These are phyloP conservation scores for Scomber scombrus DNA, from an alignment of 2,113 vertebrate species.

Conservation along the genomic window DNA sequence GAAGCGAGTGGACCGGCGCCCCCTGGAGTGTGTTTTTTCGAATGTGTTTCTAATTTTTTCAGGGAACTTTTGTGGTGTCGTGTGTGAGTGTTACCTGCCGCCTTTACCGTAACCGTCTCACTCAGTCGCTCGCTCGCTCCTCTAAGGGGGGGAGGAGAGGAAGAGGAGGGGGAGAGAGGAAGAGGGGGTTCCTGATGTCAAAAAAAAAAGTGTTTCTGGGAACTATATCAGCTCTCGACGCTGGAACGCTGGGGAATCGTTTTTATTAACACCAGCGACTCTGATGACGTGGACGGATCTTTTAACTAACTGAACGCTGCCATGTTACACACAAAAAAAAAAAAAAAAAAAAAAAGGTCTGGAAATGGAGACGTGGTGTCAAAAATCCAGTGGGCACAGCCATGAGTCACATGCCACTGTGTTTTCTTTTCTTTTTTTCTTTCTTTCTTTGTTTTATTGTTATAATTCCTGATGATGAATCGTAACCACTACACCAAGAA, in stretches of 20 bases:
- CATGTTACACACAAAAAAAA: constrained; percentile 27
- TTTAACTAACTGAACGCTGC: constrained; percentile 48
- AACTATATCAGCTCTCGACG: too few relatives aligned
- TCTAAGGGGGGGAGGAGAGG: too few relatives aligned
- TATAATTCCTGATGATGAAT: background rate
- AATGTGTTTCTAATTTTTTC: constrained; percentile 52
- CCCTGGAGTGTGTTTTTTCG: background rate
- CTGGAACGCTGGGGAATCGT: too few relatives aligned
- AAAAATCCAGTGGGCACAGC: constrained; percentile 34
- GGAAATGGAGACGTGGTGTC: constrained; percentile 14
- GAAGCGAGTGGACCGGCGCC: background rate
- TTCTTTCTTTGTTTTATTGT: background rate
- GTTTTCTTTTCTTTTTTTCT: constrained; percentile 17
- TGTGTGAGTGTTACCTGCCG: constrained; percentile 8
- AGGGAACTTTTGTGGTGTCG: constrained; percentile 32
- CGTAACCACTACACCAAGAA: constrained; percentile 51
- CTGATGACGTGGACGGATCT: constrained; percentile 8
- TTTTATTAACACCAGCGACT: background rate
- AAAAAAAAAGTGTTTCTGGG: too few relatives aligned
- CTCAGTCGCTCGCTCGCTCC: background rate
- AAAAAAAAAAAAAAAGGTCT: background rate
- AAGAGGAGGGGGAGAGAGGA: too few relatives aligned
- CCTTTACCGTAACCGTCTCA: constrained; percentile 31
- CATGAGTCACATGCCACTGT: constrained; percentile 38
- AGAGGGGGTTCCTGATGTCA: too few relatives aligned